Percentiles rank a stretch among this genome's conserved stretches.
Evolutionary conservation across 2,797 vertebrate genomes (phyloP).

Genomic region (Staurois parvus): DNA sequence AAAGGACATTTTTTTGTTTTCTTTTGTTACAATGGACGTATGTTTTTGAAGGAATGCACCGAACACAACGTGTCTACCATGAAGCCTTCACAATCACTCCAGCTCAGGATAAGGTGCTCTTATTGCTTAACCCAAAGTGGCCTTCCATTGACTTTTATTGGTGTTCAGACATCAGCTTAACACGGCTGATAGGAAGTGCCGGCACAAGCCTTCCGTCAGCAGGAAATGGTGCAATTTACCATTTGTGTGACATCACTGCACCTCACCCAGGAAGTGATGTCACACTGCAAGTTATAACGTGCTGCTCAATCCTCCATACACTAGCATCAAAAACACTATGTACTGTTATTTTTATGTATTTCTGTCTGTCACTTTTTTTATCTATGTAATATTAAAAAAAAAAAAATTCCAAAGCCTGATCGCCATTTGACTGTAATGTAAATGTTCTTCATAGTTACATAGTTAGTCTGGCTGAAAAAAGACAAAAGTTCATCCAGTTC

Average conservation of each 20-base stretch:
- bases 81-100: not conserved
- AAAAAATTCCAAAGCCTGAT: not conserved
- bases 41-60: too few relatives aligned
- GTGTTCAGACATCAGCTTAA: not conserved
- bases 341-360: conserved; percentile 31
- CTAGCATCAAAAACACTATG: conserved; percentile 52
- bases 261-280: not conserved
- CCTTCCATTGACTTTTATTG: not conserved
- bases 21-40: too few relatives aligned
- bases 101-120: not conserved
- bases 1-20: not conserved
- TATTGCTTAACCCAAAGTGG: not conserved
- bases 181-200: not conserved
- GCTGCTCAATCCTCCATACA: conserved; percentile 51
- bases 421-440: too few relatives aligned
- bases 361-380: conserved; percentile 23
- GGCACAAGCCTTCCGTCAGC: not conserved
- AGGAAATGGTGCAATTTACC: conserved; percentile 7
- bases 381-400: not conserved
- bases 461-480: too few relatives aligned
- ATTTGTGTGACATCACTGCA: not conserved
- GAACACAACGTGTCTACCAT: not conserved
- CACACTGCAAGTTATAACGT: conserved; percentile 18
- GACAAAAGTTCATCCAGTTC: too few relatives aligned
- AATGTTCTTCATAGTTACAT: too few relatives aligned